phyloP scores from a whole-genome alignment of 2,888 invertebrate genomes.

The Drosophila mimica region DNA sequence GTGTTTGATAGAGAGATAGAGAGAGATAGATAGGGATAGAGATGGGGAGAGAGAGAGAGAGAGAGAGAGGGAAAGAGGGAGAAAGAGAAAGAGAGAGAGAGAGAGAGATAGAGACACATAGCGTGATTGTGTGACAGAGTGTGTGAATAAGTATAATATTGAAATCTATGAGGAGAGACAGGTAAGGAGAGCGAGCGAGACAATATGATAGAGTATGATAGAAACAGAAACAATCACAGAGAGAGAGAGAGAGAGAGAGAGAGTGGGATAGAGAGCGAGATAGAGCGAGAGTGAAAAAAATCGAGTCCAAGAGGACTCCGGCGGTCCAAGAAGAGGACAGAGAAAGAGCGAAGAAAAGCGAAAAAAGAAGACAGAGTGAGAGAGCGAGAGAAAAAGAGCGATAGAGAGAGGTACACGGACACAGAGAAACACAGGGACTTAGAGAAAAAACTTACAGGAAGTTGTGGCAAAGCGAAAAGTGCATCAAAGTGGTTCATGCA shows the following conservation, averaged over 20 bases:
- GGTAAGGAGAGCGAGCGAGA: constrained; percentile 2
- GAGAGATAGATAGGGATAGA: constrained; percentile 18
- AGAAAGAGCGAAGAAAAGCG: too few species aligned
- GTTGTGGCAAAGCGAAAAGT: constrained; percentile 22
- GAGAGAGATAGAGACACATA: constrained; percentile 27
- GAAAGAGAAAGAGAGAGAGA: constrained; percentile 59
- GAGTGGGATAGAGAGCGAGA: neutral
- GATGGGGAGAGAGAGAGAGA: constrained; percentile 48
- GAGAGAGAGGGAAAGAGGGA: constrained; percentile 52
- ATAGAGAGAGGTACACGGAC: neutral
- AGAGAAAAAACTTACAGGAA: constrained; percentile 16
- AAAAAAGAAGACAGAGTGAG: too few species aligned
- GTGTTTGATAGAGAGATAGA: constrained; percentile 50
- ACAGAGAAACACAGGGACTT: constrained; percentile 3
- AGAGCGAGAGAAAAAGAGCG: neutral
- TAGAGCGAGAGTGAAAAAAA: neutral
- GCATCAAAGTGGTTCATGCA: constrained; percentile 38
- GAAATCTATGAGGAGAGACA: constrained; percentile 22
- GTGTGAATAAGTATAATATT: constrained; percentile 7
- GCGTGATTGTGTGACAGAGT: constrained; percentile 8
- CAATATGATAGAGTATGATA: neutral
- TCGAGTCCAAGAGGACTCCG: neutral
- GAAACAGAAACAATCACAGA: neutral
- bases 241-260: constrained; percentile 1
- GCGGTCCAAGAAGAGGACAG: neutral